phyloP scores from a whole-genome alignment of 2,113 vertebrate genomes.

The Notarius quadriscutis region DNA sequence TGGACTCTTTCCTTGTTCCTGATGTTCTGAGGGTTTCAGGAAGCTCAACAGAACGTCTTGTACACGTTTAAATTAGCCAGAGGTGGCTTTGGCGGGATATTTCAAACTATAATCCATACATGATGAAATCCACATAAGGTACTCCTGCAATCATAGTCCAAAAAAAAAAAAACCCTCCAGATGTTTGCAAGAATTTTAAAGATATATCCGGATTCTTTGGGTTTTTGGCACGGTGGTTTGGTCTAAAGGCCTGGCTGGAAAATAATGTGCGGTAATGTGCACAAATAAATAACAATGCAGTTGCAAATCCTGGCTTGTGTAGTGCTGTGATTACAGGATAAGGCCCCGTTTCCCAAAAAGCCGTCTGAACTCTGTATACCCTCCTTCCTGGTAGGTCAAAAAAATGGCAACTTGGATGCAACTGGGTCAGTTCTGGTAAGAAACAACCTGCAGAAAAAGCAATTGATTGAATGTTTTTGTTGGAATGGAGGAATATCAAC shows the following conservation, averaged over 20 bases:
- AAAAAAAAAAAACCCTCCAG: no score
- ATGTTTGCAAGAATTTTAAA: no score
- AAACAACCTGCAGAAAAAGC: neutral
- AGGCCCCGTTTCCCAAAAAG: neutral
- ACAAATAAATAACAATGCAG: neutral
- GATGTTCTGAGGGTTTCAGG: neutral
- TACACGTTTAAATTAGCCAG: no score
- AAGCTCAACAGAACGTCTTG: no score
- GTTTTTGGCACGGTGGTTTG: no score
- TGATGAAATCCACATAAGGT: no score
- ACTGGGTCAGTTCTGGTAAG: neutral
- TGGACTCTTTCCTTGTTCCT: neutral
- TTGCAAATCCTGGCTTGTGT: neutral
- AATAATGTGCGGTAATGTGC: neutral
- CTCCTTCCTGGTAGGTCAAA: neutral
- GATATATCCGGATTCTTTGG: no score
- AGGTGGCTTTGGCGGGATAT: no score
- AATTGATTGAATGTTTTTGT: slow-evolving; percentile 7
- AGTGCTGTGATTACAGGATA: neutral
- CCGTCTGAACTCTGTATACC: neutral
- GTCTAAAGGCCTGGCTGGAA: neutral
- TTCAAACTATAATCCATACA: no score
- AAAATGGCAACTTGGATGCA: neutral
- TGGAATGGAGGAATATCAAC: neutral
- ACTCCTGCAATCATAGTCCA: no score